Base-by-base conservation (phyloP, 1,140 invertebrate species). In the Ceratosolen solmsi region DNA sequence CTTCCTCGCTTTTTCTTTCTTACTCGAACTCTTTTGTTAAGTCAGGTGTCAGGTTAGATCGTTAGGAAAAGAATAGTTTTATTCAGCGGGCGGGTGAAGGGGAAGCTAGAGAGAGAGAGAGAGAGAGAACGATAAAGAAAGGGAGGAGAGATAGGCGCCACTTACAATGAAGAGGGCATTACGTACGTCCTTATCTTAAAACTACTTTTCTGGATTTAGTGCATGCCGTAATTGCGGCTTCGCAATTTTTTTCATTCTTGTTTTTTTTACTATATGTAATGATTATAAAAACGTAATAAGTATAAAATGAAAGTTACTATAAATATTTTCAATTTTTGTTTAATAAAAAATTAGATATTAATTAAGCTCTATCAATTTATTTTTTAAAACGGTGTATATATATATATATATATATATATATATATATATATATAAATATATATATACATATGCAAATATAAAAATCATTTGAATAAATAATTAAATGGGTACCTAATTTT, bases 101-200 rank as follows among this genome's bases (percentile, higher is more conserved):
- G 13, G 65, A 25, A 30, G 41, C 71, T 30, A 41, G 3, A 38
- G 36, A 22, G 54, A 22, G 54, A 22, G 54, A 56, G 17, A 5
- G n/a, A n/a, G 54, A 13, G 54, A 22, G 54, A 56, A 15, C 15
- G n/a, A 22, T 17, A 22, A 15, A 56, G 8, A 5, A 22, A 33
- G 7, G 60, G 5, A 15, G 25, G 33, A 60, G 51, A 74, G 15
- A 74, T 17, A 71, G 30, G 17, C 30, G 15, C 20, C 46, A 33
- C 36, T 33, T 25, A 46, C n/a, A 80, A 80, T 80, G 70, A 80
- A 73, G 54, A 54, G 78, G 79, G 79, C 70, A 73, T 79, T 79
- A 79, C 65, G n/a, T 49, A 17, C 22, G 68, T 1, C 20, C 70
- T 80, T 73, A 80, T 80, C 79, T 80, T 22, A 1, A 11, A 15